Base-by-base conservation (phyloP, 2,888 invertebrate species). In the Cephus rjabovi region DNA sequence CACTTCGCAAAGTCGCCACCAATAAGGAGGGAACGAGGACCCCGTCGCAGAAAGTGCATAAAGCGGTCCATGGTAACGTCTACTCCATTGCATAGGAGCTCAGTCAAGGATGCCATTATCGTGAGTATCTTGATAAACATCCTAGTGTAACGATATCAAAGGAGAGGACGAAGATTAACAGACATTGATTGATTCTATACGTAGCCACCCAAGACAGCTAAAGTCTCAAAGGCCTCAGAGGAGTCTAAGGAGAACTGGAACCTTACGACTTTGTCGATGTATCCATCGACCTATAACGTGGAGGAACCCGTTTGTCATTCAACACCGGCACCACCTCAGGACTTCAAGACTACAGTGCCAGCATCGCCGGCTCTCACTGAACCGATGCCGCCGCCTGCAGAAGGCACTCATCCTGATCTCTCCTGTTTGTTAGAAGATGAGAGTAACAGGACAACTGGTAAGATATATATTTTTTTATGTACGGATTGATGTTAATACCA, bases 341-440 rank as follows among this genome's bases (percentile, higher is more conserved):
- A 78, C 23, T 23, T 68, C 33, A 88, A 89, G 81, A 82, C 85
- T 79, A 83, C 86, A 35, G 73, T 79, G 75, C 78, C 88, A 33
- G 84, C 79, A 79, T 82, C 83, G 30, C 82, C 85, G 31, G 82
- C 89, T 31, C 71, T 90, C 71, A 83, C 88, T 34, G 88, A 90
- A 83, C 83, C 89, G 78, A 88, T 91, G 86, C 78, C 78, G 9
- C 85, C 90, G 76, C 81, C 87, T 81, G 83, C 88, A 37, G 83
- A 88, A 80, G 79, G 83, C 78, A 79, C 84, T 11, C 87, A 88
- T 76, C 91, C 93, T 78, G 93, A 93, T 81, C 92, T 94, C 77
- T 92, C 92, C 9, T 93, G 92, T 82, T 89, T 93, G 81, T 84
- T 93, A 69, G 93, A 93, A 81, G 93, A 93, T 81, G 93, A 93